These are phyloP conservation scores for Clivina fossor DNA, from an alignment of 2,888 invertebrate genomes.

Conservation along the genomic window DNA sequence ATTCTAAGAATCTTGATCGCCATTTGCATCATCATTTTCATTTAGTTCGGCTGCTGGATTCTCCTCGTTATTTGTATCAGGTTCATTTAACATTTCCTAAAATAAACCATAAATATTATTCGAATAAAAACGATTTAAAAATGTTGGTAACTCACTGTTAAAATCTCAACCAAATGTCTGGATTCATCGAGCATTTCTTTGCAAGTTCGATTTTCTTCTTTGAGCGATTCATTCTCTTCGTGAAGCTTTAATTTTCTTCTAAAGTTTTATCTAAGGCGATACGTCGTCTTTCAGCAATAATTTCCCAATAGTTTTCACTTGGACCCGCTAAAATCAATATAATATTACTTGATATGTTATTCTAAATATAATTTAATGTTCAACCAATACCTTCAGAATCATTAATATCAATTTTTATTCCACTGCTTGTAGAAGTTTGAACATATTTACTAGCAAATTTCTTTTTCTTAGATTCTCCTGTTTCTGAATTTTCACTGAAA, in stretches of 20 bases:
- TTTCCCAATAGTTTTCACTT: constrained; percentile 75
- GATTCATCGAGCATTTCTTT: constrained; percentile 77
- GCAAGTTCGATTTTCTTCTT: constrained; percentile 66
- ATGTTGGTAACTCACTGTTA: constrained; percentile 65
- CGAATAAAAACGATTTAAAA: too few species aligned
- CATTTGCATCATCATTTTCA: too few species aligned
- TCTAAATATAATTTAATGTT: constrained; percentile 1
- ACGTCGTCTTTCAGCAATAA: constrained; percentile 72
- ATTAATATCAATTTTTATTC: constrained; percentile 61
- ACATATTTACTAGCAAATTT: constrained; percentile 61
- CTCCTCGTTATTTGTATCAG: constrained; percentile 3
- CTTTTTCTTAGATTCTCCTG: constrained; percentile 57
- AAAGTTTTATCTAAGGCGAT: constrained; percentile 71
- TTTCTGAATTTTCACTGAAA: constrained; percentile 48
- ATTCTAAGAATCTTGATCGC: too few species aligned
- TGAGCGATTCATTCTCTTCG: constrained; percentile 52
- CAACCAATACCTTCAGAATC: constrained; percentile 60
- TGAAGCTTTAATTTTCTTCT: constrained; percentile 68
- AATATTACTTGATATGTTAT: constrained; percentile 5
- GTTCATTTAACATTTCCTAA: too few species aligned
- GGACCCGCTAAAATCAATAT: constrained; percentile 56
- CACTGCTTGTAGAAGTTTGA: constrained; percentile 61
- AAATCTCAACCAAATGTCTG: constrained; percentile 71
- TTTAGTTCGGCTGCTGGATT: not conserved
- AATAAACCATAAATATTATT: too few species aligned